These are phyloP conservation scores for Apolygus lucorum DNA, from an alignment of 1,140 invertebrate genomes.

Conservation along the genomic window DNA sequence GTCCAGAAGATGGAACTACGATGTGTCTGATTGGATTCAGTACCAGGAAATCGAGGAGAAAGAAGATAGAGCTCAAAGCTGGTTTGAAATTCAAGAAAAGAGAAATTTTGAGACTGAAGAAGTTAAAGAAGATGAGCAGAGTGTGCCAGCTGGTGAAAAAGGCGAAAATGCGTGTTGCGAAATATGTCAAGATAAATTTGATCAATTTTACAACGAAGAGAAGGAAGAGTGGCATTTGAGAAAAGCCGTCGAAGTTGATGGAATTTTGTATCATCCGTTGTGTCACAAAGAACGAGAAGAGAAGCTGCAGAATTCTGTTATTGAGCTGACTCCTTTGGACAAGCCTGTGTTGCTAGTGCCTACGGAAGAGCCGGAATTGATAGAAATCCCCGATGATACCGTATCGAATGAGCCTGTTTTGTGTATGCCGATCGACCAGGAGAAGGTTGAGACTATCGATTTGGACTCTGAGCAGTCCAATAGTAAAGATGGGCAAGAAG, in stretches of 20 bases:
- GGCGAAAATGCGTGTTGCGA: slow-evolving; percentile 58
- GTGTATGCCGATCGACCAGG: background rate
- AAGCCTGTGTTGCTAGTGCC: background rate
- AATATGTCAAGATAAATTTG: slow-evolving; percentile 84
- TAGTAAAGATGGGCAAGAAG: background rate
- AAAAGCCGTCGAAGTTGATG: slow-evolving; percentile 68
- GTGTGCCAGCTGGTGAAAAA: slow-evolving; percentile 50
- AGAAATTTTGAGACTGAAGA: slow-evolving; percentile 40
- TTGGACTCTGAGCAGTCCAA: background rate
- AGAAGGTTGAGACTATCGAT: slow-evolving; percentile 9
- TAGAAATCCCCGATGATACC: slow-evolving; percentile 30
- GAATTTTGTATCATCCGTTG: slow-evolving; percentile 77
- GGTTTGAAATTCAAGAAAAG: slow-evolving; percentile 66
- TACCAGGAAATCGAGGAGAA: slow-evolving; percentile 90
- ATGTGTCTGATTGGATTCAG: slow-evolving; percentile 83
- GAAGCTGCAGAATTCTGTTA: slow-evolving; percentile 7
- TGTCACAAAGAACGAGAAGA: slow-evolving; percentile 82
- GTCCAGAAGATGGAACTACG: slow-evolving; percentile 81
- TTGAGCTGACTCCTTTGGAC: background rate
- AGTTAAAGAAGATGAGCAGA: slow-evolving; percentile 46
- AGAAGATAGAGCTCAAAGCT: slow-evolving; percentile 83
- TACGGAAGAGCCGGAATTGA: slow-evolving; percentile 21
- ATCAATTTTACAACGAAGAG: slow-evolving; percentile 91
- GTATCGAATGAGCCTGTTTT: background rate
- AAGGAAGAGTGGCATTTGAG: slow-evolving; percentile 90